These are phyloP conservation scores for Drosophila longiperda DNA, from an alignment of 2,888 invertebrate species.

Conservation along the genomic window DNA sequence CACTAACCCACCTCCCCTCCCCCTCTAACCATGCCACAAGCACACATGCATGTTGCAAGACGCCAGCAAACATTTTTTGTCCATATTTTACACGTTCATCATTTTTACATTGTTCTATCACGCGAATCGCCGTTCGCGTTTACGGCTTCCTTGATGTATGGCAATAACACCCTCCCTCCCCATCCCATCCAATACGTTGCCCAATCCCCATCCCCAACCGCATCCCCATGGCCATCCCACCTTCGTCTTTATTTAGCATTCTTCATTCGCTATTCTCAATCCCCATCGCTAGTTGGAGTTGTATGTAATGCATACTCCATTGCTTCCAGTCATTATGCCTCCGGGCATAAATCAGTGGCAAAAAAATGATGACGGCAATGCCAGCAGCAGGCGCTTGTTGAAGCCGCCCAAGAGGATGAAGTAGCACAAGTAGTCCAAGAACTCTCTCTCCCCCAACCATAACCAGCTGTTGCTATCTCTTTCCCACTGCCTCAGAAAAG, in stretches of 20 bases:
- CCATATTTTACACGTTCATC: conserved; percentile 77
- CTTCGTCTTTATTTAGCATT: conserved; percentile 25
- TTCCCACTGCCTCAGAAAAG: conserved; percentile 21
- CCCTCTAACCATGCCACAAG: conserved; percentile 21
- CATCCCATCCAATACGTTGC: not conserved
- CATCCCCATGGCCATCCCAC: no score
- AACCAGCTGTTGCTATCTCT: conserved; percentile 9
- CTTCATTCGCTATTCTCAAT: conserved; percentile 35
- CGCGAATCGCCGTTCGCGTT: conserved; percentile 72
- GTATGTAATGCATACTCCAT: conserved; percentile 72
- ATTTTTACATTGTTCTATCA: conserved; percentile 81
- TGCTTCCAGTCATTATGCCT: conserved; percentile 72
- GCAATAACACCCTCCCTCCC: conserved; percentile 17
- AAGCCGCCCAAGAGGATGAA: conserved; percentile 7
- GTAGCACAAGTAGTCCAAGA: conserved; percentile 19
- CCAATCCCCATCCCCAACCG: not conserved
- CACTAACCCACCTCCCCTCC: not conserved
- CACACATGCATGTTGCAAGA: conserved; percentile 50
- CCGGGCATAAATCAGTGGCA: conserved; percentile 67
- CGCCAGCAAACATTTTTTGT: conserved; percentile 58
- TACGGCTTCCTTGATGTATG: conserved; percentile 56
- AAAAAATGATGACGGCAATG: conserved; percentile 53
- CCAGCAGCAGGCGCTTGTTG: conserved; percentile 25
- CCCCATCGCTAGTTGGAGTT: conserved; percentile 34
- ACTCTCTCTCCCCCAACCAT: conserved; percentile 17